Evolutionary conservation across 1,140 invertebrate genomes (phyloP).

Genomic region (Drosophila sp.): DNA sequence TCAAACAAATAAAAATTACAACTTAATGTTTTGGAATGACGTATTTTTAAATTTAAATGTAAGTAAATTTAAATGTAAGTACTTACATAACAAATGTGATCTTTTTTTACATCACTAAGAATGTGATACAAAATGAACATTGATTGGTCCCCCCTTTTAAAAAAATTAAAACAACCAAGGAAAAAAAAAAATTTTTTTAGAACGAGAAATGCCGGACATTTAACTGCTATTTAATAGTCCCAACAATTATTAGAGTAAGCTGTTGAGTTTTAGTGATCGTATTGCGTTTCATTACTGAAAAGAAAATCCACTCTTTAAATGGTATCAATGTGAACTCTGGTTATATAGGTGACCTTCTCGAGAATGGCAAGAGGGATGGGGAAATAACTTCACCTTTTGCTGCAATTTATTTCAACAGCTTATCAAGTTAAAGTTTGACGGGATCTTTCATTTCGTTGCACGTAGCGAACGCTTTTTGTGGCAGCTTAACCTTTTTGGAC

Average conservation of each 20-base stretch:
- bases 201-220: not conserved
- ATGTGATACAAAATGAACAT: too few species aligned
- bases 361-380: not conserved
- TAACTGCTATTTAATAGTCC: not conserved
- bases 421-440: slow-evolving; percentile 79
- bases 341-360: slow-evolving; percentile 9
- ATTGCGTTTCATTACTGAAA: slow-evolving; percentile 21
- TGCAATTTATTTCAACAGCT: slow-evolving; percentile 71
- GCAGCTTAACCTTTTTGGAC: slow-evolving; percentile 74
- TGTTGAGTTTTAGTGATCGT: slow-evolving; percentile 17
- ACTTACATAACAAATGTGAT: too few species aligned
- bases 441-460: slow-evolving; percentile 64
- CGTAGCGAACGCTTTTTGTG: slow-evolving; percentile 55
- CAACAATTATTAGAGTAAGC: slow-evolving; percentile 7
- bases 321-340: not conserved
- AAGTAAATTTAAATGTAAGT: too few species aligned
- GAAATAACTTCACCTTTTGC: slow-evolving; percentile 41
- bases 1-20: too few species aligned
- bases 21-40: too few species aligned
- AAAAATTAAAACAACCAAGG: too few species aligned
- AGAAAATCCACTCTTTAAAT: slow-evolving; percentile 25
- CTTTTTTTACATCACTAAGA: too few species aligned
- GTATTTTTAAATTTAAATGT: too few species aligned
- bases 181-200: too few species aligned
- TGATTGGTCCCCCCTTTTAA: too few species aligned